Base-by-base conservation (phyloP, 2,797 vertebrate species). In the Galago senegalensis region DNA sequence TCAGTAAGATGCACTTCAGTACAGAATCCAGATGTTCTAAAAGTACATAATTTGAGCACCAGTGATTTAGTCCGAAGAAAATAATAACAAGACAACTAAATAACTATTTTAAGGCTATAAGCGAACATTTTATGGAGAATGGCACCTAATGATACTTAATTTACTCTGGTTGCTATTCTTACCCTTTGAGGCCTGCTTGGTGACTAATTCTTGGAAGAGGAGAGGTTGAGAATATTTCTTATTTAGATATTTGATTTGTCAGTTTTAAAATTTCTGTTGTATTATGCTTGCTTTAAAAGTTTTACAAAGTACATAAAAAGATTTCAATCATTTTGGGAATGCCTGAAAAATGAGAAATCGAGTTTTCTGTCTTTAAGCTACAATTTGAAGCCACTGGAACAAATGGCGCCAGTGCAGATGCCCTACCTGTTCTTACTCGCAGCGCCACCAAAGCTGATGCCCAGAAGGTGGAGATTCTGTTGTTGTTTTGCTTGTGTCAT, bases 21-120 rank as follows among this genome's bases (percentile, higher is more conserved):
- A 8, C 49, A 81, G 80, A 75, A 60, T 27, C 76, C 93, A 96
- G 94, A 95, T 97, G 87, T 97, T 83, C 76, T 85, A 20, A 91
- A 95, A 95, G 77, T 69, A 27, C 65, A 16, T 91, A 87, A 94
- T 95, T 87, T 95, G 87, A 94, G 80, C 96, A 93, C 75, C 49
- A 87, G 80, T 87, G 91, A 98, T 91, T 97, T 96, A 70, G n/a
- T 87, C 40, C 79, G 87, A 87, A 80, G 86, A 87, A 91, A 98
- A 89, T 93, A 93, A 96, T 96, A 91, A 79, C 46, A 85, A 56
- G 72, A 88, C 65, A 86, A 31, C 70, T 73, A 56, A 96, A 70
- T 76, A 91, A 76, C 88, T 40, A 69, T 85, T 63, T 92, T 87
- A 90, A 91, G 75, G n/a, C 43, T n/a, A 0, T n/a, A 69, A 95